Conservation (phyloP, 2,888 invertebrate genomes). For the Scaeva pyrastri region DNA sequence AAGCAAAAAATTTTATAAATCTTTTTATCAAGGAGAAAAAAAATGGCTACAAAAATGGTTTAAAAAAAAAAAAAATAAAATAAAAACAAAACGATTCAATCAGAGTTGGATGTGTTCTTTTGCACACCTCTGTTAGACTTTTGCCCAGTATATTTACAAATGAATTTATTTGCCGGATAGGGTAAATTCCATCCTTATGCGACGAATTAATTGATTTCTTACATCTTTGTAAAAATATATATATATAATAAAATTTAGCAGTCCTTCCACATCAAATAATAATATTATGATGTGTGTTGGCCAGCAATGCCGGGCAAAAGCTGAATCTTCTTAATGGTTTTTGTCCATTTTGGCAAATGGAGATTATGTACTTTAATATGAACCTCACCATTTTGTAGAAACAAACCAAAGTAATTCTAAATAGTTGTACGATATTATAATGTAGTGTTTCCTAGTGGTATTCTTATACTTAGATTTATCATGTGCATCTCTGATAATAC, state of each 20-base stretch:
- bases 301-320: conserved; percentile 80
- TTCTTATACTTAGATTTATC: conserved; percentile 47
- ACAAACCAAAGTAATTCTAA: conserved; percentile 25
- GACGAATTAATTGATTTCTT: conserved; percentile 79
- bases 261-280: conserved; percentile 23
- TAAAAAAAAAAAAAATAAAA: conserved; percentile 74
- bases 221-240: conserved; percentile 76
- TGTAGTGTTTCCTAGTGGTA: conserved; percentile 53
- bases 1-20: conserved; percentile 46
- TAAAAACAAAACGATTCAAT: conserved; percentile 79
- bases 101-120: conserved; percentile 81
- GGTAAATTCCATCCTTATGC: conserved; percentile 79
- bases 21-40: not conserved
- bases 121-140: conserved; percentile 83
- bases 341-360: conserved; percentile 84
- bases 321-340: conserved; percentile 84
- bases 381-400: conserved; percentile 78
- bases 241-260: conserved; percentile 44
- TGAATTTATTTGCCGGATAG: conserved; percentile 80
- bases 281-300: conserved; percentile 20
- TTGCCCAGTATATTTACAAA: conserved; percentile 79
- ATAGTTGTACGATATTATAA: conserved; percentile 45
- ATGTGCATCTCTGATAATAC: conserved; percentile 45
- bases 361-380: conserved; percentile 84
- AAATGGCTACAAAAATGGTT: conserved; percentile 47